Evolutionary conservation across 37 sponge, comb jelly and placozoan genomes (phyloP), one percentile per base, ranked within the genome.

Genomic region (Geodia barretti): DNA sequence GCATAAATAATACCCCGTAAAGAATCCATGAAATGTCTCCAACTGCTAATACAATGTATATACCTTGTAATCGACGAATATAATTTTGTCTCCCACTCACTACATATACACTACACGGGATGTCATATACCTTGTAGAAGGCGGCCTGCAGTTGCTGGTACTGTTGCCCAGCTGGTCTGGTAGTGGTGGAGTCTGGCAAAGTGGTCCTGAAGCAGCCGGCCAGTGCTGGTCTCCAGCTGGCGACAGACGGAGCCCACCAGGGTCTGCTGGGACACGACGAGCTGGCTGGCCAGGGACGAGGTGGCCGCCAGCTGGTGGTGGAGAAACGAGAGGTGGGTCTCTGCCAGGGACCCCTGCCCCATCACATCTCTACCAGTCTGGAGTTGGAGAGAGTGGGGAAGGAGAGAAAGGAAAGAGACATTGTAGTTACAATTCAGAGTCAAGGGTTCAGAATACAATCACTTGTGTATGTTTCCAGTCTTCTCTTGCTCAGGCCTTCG

Each of bases 231-330:
- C 30, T 83, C 68, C 19, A 83, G 39, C 0, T 54, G 64, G 29
- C 84, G 78, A 47, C 81, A 82, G 29, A 92, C 33, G 4, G 79
- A 61, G 39, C 58, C 19, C 39, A 92, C 68, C 24, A 92, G 74
- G 5, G 39, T 60, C 61, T 79, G 64, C 74, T 92, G 93, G 32
- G 73, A 64, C 3, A 77, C 37, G 24, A 88, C 68, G 5, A 92
- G 89, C 64, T 92, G 75, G 61, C 60, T 72, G 64, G 89, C 88
- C 89, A 92, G 85, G 77, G 24, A 62, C 21, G 89, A 79, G 25
- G 78, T 88, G 20, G 66, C 61, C 4, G 75, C 78, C 39, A 92
- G 39, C 70, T 85, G 93, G 0, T 62, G 63, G 34, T 88, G 82
- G n/a, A 92, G 77, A 21, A 42, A 4, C 17, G 60, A 9, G 11